phyloP scores from a whole-genome alignment of 2,113 vertebrate genomes.

The Entosphenus tridentatus region DNA sequence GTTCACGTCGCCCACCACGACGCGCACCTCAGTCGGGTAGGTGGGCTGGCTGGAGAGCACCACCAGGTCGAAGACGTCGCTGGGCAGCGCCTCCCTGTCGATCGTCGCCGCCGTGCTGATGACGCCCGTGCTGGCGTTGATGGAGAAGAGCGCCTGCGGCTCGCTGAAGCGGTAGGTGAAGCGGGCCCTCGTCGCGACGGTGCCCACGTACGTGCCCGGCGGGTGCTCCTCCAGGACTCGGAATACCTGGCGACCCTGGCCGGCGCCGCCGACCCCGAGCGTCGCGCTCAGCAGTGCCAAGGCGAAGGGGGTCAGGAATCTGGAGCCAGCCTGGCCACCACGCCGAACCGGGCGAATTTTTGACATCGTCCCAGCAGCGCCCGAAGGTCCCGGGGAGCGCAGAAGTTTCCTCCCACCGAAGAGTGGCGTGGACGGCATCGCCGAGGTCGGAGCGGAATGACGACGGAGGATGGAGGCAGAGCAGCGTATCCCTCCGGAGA shows the following conservation, averaged over 20 bases:
- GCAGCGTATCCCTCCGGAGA: too few species aligned
- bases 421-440: too few species aligned
- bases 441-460: too few species aligned
- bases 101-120: conserved; percentile 61
- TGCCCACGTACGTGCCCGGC: conserved; percentile 61
- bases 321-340: conserved; percentile 1
- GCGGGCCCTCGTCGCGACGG: conserved; percentile 53
- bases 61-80: conserved; percentile 70
- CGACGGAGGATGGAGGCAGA: too few species aligned
- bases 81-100: conserved; percentile 53
- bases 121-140: conserved; percentile 56
- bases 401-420: too few species aligned
- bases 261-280: conserved; percentile 22
- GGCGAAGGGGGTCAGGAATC: conserved; percentile 13
- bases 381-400: too few species aligned
- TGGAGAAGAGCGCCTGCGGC: conserved; percentile 60
- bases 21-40: conserved; percentile 86
- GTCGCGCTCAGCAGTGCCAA: conserved; percentile 27
- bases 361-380: too few species aligned
- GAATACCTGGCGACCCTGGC: conserved; percentile 71
- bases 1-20: conserved; percentile 71
- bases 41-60: conserved; percentile 72
- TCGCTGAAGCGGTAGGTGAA: conserved; percentile 93
- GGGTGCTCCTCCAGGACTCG: conserved; percentile 74
- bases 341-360: too few species aligned